phyloP scores from a whole-genome alignment of 2,888 invertebrate species.

The Dendrolimus pini region DNA sequence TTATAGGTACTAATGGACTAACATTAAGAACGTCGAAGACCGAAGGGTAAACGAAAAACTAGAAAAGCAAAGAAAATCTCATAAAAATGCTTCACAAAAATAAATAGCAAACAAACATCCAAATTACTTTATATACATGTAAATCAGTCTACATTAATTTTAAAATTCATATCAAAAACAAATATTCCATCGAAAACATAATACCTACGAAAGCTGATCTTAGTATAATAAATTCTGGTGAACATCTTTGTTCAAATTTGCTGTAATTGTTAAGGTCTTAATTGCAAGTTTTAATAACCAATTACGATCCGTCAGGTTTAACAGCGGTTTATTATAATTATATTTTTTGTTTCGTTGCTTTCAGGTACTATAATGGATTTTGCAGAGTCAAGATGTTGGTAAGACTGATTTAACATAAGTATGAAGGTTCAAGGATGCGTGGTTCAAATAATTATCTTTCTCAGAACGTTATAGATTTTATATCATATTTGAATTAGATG shows the following conservation, averaged over 20 bases:
- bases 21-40: too few relatives aligned
- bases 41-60: too few relatives aligned
- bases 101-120: too few relatives aligned
- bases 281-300: background rate
- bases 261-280: background rate
- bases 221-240: background rate
- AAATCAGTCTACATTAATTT: too few relatives aligned
- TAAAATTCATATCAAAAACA: background rate
- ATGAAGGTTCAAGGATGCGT: too few relatives aligned
- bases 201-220: background rate
- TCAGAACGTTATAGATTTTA: too few relatives aligned
- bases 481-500: too few relatives aligned
- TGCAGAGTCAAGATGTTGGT: background rate
- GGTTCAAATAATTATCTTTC: too few relatives aligned
- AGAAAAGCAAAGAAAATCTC: too few relatives aligned
- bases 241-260: background rate
- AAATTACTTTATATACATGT: too few relatives aligned
- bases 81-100: too few relatives aligned
- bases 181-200: background rate
- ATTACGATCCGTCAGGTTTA: background rate
- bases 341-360: background rate
- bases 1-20: too few relatives aligned
- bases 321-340: background rate
- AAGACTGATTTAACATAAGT: background rate
- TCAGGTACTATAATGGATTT: background rate